Evolutionary conservation across 1,140 invertebrate genomes (phyloP).

Genomic region (Plodia interpunctella): DNA sequence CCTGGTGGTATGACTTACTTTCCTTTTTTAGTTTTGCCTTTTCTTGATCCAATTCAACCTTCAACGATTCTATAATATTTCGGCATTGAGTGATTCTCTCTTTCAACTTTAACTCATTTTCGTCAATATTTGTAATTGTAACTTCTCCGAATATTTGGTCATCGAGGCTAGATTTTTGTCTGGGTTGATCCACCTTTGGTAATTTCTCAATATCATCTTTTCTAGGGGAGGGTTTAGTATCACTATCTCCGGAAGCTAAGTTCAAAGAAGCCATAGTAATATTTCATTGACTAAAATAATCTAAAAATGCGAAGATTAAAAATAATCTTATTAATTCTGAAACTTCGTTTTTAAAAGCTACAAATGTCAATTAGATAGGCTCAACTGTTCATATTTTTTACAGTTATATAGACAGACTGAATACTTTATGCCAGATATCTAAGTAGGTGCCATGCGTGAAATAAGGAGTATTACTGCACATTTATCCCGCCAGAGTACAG

Average conservation of each 20-base stretch:
- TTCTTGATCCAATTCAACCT: constrained; percentile 54
- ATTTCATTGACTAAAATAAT: not conserved
- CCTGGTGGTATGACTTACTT: constrained; percentile 20
- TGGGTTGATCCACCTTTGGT: constrained; percentile 1
- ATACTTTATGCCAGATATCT: too few relatives aligned
- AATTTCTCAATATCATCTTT: constrained; percentile 7
- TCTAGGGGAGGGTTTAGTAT: not conserved
- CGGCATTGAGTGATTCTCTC: constrained; percentile 55
- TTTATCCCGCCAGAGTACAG: too few relatives aligned
- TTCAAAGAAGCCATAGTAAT: constrained; percentile 26
- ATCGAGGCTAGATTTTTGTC: not conserved
- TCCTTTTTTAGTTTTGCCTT: constrained; percentile 51
- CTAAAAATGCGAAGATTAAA: not conserved
- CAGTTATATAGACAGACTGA: too few relatives aligned
- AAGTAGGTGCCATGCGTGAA: too few relatives aligned
- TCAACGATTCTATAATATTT: constrained; percentile 53
- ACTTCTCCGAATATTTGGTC: constrained; percentile 16
- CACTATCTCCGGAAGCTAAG: constrained; percentile 37
- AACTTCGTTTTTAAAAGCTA: too few relatives aligned
- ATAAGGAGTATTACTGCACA: too few relatives aligned
- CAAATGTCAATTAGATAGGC: too few relatives aligned
- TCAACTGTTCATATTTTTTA: too few relatives aligned
- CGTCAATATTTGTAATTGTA: constrained; percentile 29
- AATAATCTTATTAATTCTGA: too few relatives aligned
- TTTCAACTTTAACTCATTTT: constrained; percentile 51